These are phyloP conservation scores for Tupaia tana DNA, from an alignment of 2,113 vertebrate species.

Conservation along the genomic window DNA sequence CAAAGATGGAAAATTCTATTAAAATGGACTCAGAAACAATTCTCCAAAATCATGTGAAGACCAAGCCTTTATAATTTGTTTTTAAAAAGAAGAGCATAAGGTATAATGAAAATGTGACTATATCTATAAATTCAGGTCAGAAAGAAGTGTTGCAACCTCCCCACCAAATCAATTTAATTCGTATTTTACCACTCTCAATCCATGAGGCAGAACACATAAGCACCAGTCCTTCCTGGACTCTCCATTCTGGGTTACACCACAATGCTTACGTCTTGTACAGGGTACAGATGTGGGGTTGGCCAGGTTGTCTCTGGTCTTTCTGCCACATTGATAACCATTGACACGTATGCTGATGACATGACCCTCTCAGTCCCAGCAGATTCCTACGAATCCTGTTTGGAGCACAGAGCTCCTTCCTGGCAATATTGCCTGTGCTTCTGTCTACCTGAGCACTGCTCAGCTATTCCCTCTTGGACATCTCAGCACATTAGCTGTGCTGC, in stretches of 20 bases:
- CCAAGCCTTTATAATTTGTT: neutral
- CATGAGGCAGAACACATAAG: neutral
- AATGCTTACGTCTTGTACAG: neutral
- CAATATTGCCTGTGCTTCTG: neutral
- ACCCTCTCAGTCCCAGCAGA: neutral
- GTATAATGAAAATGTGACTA: neutral
- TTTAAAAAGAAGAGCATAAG: neutral
- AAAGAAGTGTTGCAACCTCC: neutral
- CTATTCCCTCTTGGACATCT: neutral
- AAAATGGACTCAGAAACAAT: neutral
- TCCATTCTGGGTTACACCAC: neutral
- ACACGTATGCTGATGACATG: neutral
- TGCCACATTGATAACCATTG: neutral
- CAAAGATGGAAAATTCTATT: neutral
- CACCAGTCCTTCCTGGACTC: neutral
- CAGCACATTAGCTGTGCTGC: neutral
- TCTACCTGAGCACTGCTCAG: neutral
- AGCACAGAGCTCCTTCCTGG: neutral
- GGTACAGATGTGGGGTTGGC: neutral
- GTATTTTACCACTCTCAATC: neutral
- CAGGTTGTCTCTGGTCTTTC: neutral
- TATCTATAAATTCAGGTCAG: neutral
- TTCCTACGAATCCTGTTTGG: neutral
- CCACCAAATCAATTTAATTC: neutral
- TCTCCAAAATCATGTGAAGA: neutral